These are phyloP conservation scores for Drosophila kanapiae DNA, from an alignment of 1,140 invertebrate genomes.

Conservation along the genomic window DNA sequence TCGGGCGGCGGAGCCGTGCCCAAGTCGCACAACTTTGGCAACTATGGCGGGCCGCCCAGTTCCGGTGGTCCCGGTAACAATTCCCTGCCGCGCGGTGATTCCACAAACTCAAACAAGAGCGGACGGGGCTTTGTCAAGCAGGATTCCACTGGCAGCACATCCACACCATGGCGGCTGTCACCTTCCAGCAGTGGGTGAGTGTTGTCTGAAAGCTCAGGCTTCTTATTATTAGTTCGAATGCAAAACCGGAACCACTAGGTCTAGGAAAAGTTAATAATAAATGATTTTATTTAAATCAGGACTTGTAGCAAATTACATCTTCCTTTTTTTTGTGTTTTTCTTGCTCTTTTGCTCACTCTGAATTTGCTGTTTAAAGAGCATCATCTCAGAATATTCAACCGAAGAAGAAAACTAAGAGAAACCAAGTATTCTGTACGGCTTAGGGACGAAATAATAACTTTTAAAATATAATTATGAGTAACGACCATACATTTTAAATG, in stretches of 20 bases:
- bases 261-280: neutral
- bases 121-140: conserved; percentile 88
- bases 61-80: conserved; percentile 63
- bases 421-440: too few relatives aligned
- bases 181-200: conserved; percentile 93
- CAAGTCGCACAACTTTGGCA: conserved; percentile 95
- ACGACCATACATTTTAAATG: too few relatives aligned
- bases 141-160: conserved; percentile 90
- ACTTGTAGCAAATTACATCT: neutral
- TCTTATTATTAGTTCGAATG: neutral
- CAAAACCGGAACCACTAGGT: conserved; percentile 19
- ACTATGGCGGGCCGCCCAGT: conserved; percentile 88
- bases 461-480: too few relatives aligned
- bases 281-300: neutral
- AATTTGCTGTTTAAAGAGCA: too few relatives aligned
- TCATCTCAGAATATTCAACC: neutral
- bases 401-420: too few relatives aligned
- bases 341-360: too few relatives aligned
- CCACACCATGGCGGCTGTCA: conserved; percentile 89
- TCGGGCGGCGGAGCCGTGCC: conserved; percentile 88
- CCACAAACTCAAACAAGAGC: conserved; percentile 77
- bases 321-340: too few relatives aligned
- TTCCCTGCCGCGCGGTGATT: conserved; percentile 86
- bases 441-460: too few relatives aligned
- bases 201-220: neutral